phyloP scores from a whole-genome alignment of 2,888 invertebrate genomes.

The Hirtodrosophila alboralis region DNA sequence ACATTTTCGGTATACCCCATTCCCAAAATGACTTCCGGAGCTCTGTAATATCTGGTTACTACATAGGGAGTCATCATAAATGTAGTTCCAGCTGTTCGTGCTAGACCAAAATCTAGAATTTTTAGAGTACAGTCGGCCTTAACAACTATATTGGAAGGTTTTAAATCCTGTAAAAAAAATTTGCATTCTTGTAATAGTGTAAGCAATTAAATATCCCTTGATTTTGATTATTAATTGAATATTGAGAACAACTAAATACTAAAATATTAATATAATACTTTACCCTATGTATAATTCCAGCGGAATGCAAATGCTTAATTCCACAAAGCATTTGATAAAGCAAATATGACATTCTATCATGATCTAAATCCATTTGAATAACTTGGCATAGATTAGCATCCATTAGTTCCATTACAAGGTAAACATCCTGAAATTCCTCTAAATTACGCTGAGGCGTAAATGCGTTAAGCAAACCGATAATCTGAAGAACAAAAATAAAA shows the following conservation, averaged over 20 bases:
- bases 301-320: conserved; percentile 99
- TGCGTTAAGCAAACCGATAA: conserved; percentile 99
- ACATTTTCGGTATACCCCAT: conserved; percentile 99
- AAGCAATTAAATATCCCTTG: too few relatives aligned
- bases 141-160: conserved; percentile 99
- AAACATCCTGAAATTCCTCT: conserved; percentile 99
- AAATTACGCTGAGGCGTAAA: conserved; percentile 99
- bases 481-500: conserved; percentile 86
- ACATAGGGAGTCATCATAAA: conserved; percentile 99
- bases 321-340: conserved; percentile 99
- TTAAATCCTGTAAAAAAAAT: conserved; percentile 92
- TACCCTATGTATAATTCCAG: conserved; percentile 99
- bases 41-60: conserved; percentile 99
- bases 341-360: conserved; percentile 99
- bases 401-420: conserved; percentile 99
- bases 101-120: conserved; percentile 99
- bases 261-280: conserved; percentile 48
- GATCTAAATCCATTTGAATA: conserved; percentile 99
- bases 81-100: conserved; percentile 98
- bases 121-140: conserved; percentile 99
- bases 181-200: too few relatives aligned
- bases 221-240: too few relatives aligned
- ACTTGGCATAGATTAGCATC: conserved; percentile 99
- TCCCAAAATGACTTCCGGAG: conserved; percentile 98
- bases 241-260: not conserved